Evolutionary conservation across 2,797 vertebrate genomes (phyloP).

Genomic region (Octomys mimax): DNA sequence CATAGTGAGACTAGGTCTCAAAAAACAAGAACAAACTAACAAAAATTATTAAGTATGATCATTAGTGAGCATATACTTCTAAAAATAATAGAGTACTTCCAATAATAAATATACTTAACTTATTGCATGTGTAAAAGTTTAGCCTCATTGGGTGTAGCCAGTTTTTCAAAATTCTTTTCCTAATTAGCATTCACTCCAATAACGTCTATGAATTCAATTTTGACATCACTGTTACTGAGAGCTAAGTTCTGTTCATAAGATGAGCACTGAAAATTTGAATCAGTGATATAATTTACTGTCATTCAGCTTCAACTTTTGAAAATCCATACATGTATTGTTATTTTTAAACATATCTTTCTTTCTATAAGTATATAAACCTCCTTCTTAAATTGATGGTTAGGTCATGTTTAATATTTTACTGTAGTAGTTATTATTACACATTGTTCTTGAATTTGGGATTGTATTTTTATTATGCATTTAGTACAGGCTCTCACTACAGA

Average conservation of each 20-base stretch:
- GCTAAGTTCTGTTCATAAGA: background rate
- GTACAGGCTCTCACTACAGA: too few species aligned
- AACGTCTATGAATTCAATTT: background rate
- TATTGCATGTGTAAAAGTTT: background rate
- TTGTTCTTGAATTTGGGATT: background rate
- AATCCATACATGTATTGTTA: background rate
- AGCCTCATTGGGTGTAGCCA: background rate
- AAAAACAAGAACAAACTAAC: background rate
- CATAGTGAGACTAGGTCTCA: background rate
- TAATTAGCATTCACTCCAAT: background rate
- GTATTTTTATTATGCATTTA: background rate
- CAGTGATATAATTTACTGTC: background rate
- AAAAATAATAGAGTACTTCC: background rate
- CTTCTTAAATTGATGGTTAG: background rate
- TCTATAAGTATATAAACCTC: background rate
- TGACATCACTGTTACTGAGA: background rate
- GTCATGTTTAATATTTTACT: background rate
- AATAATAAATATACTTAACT: background rate
- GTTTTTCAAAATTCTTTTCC: background rate
- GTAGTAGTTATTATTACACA: background rate
- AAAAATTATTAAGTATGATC: background rate
- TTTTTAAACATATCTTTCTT: background rate
- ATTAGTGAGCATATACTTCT: background rate
- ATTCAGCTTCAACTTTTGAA: background rate
- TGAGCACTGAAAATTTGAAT: background rate